Evolutionary conservation across 1,140 invertebrate species (phyloP), one percentile per base, ranked within the genome.

Genomic region (Drosophila hydei): DNA sequence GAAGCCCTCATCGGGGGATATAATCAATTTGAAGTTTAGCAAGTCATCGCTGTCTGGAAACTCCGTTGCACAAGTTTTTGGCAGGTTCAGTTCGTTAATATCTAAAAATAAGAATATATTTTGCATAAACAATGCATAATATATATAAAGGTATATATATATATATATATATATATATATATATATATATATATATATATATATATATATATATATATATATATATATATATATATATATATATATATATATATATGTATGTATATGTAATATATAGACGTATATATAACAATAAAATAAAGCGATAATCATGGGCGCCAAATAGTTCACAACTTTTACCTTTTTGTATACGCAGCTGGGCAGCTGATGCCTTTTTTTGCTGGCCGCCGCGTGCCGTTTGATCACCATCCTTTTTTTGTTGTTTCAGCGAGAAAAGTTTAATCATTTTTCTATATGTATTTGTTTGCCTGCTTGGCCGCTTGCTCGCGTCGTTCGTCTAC

Each of bases 1-100:
- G 92, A 98, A 99, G 55, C 98, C 98, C 96, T 99, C 98, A 94
- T 99, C 98, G 70, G 98, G 98, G 91, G 95, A 97, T 91, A 99
- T 99, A 58, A 98, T 96, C 79, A 99, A 93, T 94, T 99, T 99
- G 92, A 99, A 99, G 92, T 95, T 97, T 73, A 99, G 94, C 83
- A 99, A 94, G 93, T 99, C 98, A 94, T 99, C 97, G 71, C 96
- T 95, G 92, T 99, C 98, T 63, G 98, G 97, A 92, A 99, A 99
- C 91, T 99, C 97, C 87, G 97, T 98, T 85, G 94, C 95, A 92
- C 98, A 99, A 50, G 98, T 99, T 94, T 98, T 99, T 68, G 98
- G 98, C 91, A 99, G 94, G 94, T 98, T 99, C 67, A 99, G 92
- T 93, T 99, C 98, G 93, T 98, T 98, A 85, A 99, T 96, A 94